Percentiles rank a stretch among this genome's conserved stretches.
phyloP scores from a whole-genome alignment of 1,140 invertebrate genomes.

The Batillaria attramentaria region DNA sequence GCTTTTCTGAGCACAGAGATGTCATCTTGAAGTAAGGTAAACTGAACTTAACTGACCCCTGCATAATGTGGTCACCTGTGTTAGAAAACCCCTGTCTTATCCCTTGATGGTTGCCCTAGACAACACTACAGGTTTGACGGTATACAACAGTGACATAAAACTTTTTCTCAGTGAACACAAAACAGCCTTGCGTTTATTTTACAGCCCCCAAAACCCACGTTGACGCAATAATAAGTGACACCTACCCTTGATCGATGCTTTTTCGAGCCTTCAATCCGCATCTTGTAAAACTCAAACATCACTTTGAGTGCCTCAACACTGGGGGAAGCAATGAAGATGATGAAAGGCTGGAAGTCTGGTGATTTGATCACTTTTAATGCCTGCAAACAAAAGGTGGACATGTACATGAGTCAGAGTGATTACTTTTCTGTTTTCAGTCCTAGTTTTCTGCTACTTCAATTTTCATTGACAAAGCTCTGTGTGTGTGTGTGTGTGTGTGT shows the following conservation, averaged over 20 bases:
- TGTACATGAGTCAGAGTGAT: neutral
- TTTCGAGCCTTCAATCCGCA: constrained; percentile 38
- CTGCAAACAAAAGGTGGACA: constrained; percentile 62
- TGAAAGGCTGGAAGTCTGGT: constrained; percentile 97
- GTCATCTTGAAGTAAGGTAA: no score
- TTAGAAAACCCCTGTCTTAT: no score
- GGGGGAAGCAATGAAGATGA: constrained; percentile 97
- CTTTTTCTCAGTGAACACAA: no score
- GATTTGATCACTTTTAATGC: constrained; percentile 76
- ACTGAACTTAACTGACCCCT: no score
- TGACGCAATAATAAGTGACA: neutral
- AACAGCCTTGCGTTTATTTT: no score
- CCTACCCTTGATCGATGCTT: constrained; percentile 3
- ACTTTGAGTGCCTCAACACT: constrained; percentile 74
- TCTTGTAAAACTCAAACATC: constrained; percentile 68
- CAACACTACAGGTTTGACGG: no score
- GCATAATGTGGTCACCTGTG: no score
- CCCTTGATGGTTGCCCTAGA: no score
- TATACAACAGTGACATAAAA: no score
- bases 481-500: constrained; percentile 60
- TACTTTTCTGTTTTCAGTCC: constrained; percentile 37
- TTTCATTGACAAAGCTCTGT: constrained; percentile 45
- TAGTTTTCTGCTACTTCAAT: constrained; percentile 57
- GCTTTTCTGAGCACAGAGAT: no score
- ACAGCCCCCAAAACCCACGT: no score